Percentiles rank a stretch among this genome's conserved stretches.
These are phyloP conservation scores for Capra hircus DNA, from an alignment of 2,113 vertebrate species.

Conservation along the genomic window DNA sequence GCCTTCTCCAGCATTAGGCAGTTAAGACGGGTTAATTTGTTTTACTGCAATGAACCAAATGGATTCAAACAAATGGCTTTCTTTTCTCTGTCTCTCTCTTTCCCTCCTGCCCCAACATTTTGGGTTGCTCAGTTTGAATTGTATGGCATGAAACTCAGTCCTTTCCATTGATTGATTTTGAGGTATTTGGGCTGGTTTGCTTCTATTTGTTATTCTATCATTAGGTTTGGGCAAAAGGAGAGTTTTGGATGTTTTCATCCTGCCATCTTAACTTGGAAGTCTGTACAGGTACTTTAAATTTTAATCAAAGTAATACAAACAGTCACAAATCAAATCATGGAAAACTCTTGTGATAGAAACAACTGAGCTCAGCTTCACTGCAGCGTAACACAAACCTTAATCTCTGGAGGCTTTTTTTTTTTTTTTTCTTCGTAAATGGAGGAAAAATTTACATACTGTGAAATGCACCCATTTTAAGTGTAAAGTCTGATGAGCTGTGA, in stretches of 20 bases:
- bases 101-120: background rate
- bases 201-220: slow-evolving; percentile 51
- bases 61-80: background rate
- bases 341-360: slow-evolving; percentile 67
- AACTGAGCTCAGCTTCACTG: slow-evolving; percentile 20
- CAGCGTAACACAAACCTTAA: background rate
- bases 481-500: background rate
- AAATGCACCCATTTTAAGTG: background rate
- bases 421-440: slow-evolving; percentile 14
- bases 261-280: slow-evolving; percentile 54
- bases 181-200: slow-evolving; percentile 39
- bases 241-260: slow-evolving; percentile 51
- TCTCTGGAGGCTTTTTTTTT: background rate
- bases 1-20: background rate
- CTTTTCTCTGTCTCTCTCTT: background rate
- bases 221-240: background rate
- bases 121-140: background rate
- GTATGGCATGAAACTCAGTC: background rate
- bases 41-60: background rate
- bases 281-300: slow-evolving; percentile 49
- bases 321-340: slow-evolving; percentile 62
- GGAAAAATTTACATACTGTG: background rate
- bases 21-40: background rate
- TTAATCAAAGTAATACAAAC: slow-evolving; percentile 67
- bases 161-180: slow-evolving; percentile 6